Evolutionary conservation across 2,797 vertebrate species (phyloP).

Genomic region (Triplophysa yarkandensis): DNA sequence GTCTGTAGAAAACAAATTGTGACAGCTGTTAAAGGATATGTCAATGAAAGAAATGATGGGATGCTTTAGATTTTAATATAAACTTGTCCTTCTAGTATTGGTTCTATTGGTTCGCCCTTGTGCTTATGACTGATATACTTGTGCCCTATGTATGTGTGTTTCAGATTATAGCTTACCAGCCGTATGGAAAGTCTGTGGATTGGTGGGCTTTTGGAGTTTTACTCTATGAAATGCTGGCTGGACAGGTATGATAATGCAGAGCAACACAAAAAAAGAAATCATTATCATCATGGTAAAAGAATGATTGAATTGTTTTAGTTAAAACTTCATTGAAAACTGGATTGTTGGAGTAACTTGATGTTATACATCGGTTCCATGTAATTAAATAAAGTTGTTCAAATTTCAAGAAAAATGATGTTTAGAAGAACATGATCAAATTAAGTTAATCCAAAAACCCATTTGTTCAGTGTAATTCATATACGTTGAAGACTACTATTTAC

Average conservation of each 20-base stretch:
- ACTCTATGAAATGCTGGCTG: constrained; percentile 97
- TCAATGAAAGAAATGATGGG: background rate
- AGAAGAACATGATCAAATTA: too few relatives aligned
- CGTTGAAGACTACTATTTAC: too few relatives aligned
- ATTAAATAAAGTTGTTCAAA: too few relatives aligned
- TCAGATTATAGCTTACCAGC: constrained; percentile 98
- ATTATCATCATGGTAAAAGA: background rate
- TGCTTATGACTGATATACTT: background rate
- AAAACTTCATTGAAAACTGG: too few relatives aligned
- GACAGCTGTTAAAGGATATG: background rate
- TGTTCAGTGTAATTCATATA: too few relatives aligned
- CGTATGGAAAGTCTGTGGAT: constrained; percentile 95
- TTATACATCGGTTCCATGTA: too few relatives aligned
- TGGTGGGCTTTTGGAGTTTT: constrained; percentile 99
- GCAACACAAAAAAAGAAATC: constrained; percentile 9
- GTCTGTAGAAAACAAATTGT: background rate
- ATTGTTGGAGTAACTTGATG: too few relatives aligned
- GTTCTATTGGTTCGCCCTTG: constrained; percentile 23
- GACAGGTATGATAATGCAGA: constrained; percentile 82
- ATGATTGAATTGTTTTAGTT: too few relatives aligned
- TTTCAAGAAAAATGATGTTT: too few relatives aligned
- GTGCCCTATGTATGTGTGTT: constrained; percentile 60
- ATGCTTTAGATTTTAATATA: constrained; percentile 18
- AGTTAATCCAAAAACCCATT: too few relatives aligned
- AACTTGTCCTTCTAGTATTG: constrained; percentile 25